Percentiles rank a stretch among this genome's conserved stretches.
These are phyloP conservation scores for Ophion slaviceki DNA, from an alignment of 2,888 invertebrate genomes.

Conservation along the genomic window DNA sequence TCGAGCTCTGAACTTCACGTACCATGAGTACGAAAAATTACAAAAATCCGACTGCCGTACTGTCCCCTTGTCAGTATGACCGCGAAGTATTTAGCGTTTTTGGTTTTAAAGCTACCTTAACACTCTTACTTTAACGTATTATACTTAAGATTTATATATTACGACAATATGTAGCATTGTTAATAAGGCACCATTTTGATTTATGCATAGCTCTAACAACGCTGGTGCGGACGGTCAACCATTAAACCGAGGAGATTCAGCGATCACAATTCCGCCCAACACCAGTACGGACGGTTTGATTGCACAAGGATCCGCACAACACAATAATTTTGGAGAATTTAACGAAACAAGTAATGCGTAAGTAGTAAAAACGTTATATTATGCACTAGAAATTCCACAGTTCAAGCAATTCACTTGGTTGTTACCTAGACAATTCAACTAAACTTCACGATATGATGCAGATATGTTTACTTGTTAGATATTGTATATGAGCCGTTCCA, in stretches of 20 bases:
- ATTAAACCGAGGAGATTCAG: constrained; percentile 1
- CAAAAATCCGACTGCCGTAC: too few species aligned
- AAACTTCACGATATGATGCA: not conserved
- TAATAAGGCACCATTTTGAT: not conserved
- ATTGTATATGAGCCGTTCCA: constrained; percentile 6
- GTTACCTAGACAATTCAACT: too few species aligned
- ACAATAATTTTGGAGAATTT: not conserved
- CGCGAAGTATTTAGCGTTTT: too few species aligned
- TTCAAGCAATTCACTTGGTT: not conserved
- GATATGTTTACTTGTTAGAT: not conserved
- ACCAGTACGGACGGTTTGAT: not conserved
- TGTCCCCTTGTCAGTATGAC: too few species aligned
- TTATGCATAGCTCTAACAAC: not conserved
- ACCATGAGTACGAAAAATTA: too few species aligned
- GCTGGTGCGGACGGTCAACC: not conserved
- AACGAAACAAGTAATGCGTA: not conserved
- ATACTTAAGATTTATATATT: too few species aligned
- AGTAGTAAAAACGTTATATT: constrained; percentile 4
- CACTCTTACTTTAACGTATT: too few species aligned
- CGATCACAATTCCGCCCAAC: not conserved
- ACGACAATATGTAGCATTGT: too few species aligned
- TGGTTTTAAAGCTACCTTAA: too few species aligned
- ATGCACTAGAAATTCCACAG: constrained; percentile 4
- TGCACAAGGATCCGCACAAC: too few species aligned
- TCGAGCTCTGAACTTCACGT: too few species aligned